Evolutionary conservation across 2,797 vertebrate species (phyloP), one percentile per base, ranked within the genome.

Genomic region (Leptodactylus fallax): DNA sequence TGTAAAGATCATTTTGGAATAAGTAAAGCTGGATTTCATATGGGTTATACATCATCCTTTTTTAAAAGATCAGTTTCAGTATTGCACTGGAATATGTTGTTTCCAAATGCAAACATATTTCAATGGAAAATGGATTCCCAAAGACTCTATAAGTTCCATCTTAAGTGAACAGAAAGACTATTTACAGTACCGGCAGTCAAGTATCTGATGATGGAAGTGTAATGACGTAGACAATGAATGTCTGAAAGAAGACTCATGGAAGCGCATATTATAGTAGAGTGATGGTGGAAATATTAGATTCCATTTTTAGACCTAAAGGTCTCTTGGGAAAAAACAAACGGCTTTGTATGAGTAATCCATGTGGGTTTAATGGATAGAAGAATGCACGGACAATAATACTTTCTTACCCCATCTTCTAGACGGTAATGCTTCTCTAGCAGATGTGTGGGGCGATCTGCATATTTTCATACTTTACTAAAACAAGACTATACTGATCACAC

Each of bases 301-400:
- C 86, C 45, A 82, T 77, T 74, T 77, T 76, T 85, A 85, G 83
- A 85, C 71, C 51, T 9, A n/a, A 63, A 63, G 19, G 47, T 87
- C 47, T 61, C 61, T 63, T 76, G 69, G 69, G 60, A 63, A 63
- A 49, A 63, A 81, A 82, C 17, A 86, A 47, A 86, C 78, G 71
- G 8, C 55, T 78, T 36, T 61, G 36, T 63, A 13, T 86, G 76
- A 76, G 79, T 74, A 86, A 60, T 72, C 45, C 47, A 23, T 58
- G 71, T n/a, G n/a, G 49, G 56, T 82, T 76, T 53, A 81, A 82
- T 81, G 69, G 63, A 72, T 53, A 61, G 16, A 67, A 82, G n/a
- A 81, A 27, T 69, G 55, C 65, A 65, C 47, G 13, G 55, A 47
- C 82, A 58, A 74, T 60, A 27, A 77, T 77, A 76, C 13, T 85